These are phyloP conservation scores for Subacronicta megacephala DNA, from an alignment of 2,888 invertebrate genomes.

Conservation along the genomic window DNA sequence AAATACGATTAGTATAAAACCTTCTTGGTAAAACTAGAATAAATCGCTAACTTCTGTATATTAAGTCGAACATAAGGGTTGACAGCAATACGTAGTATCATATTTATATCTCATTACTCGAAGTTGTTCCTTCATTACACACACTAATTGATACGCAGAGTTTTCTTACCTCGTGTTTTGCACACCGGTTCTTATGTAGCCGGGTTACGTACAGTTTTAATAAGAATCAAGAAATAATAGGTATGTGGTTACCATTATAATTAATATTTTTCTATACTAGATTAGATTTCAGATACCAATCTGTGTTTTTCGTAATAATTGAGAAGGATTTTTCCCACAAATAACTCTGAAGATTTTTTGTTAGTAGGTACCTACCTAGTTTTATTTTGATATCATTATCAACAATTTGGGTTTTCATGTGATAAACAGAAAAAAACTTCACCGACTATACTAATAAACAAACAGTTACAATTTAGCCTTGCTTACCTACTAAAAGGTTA, in stretches of 20 bases:
- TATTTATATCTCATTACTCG: conserved; percentile 75
- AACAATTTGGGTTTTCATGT: too few species aligned
- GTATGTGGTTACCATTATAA: conserved; percentile 1
- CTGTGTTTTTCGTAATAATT: too few species aligned
- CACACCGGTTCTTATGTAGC: conserved; percentile 33
- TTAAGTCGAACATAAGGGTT: conserved; percentile 48
- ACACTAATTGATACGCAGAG: conserved; percentile 64
- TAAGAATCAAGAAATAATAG: conserved; percentile 10
- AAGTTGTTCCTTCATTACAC: conserved; percentile 66
- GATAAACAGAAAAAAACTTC: too few species aligned
- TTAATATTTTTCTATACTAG: not conserved
- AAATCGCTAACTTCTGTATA: conserved; percentile 45
- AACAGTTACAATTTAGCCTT: too few species aligned
- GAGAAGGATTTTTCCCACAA: too few species aligned
- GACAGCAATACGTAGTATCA: conserved; percentile 64
- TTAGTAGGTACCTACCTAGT: too few species aligned
- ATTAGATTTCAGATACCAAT: not conserved
- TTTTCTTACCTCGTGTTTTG: conserved; percentile 56
- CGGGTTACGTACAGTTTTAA: conserved; percentile 33
- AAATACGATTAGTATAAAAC: too few species aligned
- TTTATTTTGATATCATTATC: too few species aligned
- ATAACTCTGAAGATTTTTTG: too few species aligned
- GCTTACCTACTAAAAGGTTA: too few species aligned
- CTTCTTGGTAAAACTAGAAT: too few species aligned
- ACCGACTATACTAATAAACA: too few species aligned